Conservation (phyloP, 2,113 vertebrate genomes). For the Malurus alboscapulatus region DNA sequence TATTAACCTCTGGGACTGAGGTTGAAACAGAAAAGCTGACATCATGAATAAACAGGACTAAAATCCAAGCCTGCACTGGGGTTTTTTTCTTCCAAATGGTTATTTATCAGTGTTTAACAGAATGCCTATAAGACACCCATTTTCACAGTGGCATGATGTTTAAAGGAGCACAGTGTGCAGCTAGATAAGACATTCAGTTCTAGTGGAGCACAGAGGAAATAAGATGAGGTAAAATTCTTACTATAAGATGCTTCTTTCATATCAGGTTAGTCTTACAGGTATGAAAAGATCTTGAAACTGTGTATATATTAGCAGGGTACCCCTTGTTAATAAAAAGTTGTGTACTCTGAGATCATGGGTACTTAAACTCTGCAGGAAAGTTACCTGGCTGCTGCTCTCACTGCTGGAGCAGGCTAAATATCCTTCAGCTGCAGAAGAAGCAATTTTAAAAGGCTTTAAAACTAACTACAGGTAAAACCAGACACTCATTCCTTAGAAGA, state of each 20-base stretch:
- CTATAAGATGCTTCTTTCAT: neutral
- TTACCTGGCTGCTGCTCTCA: neutral
- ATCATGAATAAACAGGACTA: neutral
- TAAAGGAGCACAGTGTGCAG: neutral
- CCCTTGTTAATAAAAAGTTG: neutral
- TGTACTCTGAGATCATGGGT: neutral
- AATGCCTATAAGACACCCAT: neutral
- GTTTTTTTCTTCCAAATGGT: neutral
- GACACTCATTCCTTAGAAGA: neutral
- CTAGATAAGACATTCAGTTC: neutral
- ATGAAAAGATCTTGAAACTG: neutral
- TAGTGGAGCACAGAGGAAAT: neutral
- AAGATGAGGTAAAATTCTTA: neutral
- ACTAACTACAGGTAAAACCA: neutral
- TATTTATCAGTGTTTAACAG: neutral
- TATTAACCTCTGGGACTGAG: neutral
- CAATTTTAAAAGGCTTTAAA: neutral
- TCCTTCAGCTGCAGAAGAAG: neutral
- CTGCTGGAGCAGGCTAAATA: neutral
- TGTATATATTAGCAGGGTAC: neutral
- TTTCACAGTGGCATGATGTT: neutral
- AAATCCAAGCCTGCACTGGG: neutral
- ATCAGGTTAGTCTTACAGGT: neutral
- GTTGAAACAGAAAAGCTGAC: neutral
- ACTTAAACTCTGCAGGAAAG: neutral